Percentiles rank a stretch among this genome's conserved stretches.
These are phyloP conservation scores for Penelope pileata DNA, from an alignment of 2,113 vertebrate species.

Conservation along the genomic window DNA sequence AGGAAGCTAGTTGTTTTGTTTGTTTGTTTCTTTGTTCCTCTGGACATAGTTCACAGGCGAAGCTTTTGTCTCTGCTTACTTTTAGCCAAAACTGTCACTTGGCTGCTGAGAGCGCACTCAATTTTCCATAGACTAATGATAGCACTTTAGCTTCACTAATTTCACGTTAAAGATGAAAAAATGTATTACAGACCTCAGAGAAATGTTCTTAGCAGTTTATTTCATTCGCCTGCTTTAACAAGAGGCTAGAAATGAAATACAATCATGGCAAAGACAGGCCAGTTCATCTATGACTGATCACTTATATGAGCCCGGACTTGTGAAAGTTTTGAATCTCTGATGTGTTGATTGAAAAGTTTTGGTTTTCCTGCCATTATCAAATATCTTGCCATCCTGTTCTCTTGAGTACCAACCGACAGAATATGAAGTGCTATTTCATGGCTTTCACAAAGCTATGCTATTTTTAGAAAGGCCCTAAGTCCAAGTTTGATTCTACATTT, in stretches of 20 bases:
- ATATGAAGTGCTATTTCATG: neutral
- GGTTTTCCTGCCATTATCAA: neutral
- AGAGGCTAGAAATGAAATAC: neutral
- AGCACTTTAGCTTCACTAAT: neutral
- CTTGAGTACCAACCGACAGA: accelerated
- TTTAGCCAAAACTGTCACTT: neutral
- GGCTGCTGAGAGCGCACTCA: neutral
- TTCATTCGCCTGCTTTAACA: neutral
- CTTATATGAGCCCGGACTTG: neutral
- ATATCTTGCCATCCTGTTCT: neutral
- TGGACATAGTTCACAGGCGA: neutral
- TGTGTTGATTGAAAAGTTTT: neutral
- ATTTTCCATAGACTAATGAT: neutral
- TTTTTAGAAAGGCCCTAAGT: conserved; percentile 28
- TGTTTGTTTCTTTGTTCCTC: neutral
- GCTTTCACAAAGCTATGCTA: neutral
- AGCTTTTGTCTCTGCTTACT: neutral
- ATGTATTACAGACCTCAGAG: neutral
- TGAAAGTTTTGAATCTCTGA: neutral
- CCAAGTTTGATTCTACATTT: neutral
- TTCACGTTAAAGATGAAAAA: neutral
- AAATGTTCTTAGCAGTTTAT: neutral
- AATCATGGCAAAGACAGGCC: neutral
- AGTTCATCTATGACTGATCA: neutral
- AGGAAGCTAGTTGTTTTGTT: neutral